phyloP scores from a whole-genome alignment of 2,888 invertebrate genomes.

The Opisthograptis luteolata region DNA sequence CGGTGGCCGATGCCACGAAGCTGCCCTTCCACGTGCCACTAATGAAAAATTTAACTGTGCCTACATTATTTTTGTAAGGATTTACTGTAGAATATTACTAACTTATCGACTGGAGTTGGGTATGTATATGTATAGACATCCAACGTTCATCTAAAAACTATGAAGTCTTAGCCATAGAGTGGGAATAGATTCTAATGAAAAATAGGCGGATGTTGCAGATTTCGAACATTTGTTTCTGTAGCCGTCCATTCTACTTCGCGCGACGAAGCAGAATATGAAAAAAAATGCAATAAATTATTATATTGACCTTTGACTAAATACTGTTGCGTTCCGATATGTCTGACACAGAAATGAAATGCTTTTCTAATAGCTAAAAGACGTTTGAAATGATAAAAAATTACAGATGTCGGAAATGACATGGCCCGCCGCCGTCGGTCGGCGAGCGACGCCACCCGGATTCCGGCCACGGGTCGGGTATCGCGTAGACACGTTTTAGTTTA shows the following conservation, averaged over 20 bases:
- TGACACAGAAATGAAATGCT: slow-evolving; percentile 36
- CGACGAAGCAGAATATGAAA: too few species aligned
- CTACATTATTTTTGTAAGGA: slow-evolving; percentile 19
- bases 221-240: slow-evolving; percentile 1
- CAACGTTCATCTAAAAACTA: background rate
- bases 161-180: too few species aligned
- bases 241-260: background rate
- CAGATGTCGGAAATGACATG: slow-evolving; percentile 55
- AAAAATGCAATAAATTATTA: too few species aligned
- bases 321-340: slow-evolving; percentile 8
- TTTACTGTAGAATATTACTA: slow-evolving; percentile 3
- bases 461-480: slow-evolving; percentile 57
- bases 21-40: slow-evolving; percentile 49
- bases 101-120: background rate
- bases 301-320: background rate
- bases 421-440: slow-evolving; percentile 48
- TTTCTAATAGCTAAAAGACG: slow-evolving; percentile 43
- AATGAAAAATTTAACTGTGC: slow-evolving; percentile 17
- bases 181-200: too few species aligned
- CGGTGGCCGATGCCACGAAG: slow-evolving; percentile 49
- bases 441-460: slow-evolving; percentile 51
- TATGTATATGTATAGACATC: too few species aligned
- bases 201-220: too few species aligned
- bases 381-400: slow-evolving; percentile 52
- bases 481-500: slow-evolving; percentile 61